Evolutionary conservation across 2,888 invertebrate species (phyloP), one percentile per base, ranked within the genome.

Genomic region (Melinopterus prodromus): DNA sequence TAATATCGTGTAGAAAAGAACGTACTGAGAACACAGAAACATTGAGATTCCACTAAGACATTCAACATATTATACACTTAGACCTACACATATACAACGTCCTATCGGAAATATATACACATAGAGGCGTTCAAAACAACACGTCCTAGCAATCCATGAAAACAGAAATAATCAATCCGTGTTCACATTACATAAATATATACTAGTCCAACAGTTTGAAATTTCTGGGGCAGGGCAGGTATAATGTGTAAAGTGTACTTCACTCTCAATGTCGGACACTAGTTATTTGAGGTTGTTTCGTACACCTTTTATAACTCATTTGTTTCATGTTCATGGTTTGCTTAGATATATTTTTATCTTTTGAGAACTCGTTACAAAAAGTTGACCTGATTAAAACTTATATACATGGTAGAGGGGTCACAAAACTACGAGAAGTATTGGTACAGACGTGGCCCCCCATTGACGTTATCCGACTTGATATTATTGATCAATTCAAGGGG

Each of bases 361-460:
- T 53, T 53, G 9, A 53, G 26, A 26, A 26, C 26, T 26, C 26
- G n/a, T n/a, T n/a, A 26, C 26, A 26, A 26, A 26, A 26, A 26
- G 53, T 53, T 53, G 53, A 53, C 53, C 53, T 12, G 7, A 53
- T 53, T 53, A 53, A 53, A 9, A 53, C 53, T 14, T 77, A 77
- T 79, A 53, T 77, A 77, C 77, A 77, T 12, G 69, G 35, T 15
- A 69, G 80, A 38, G 3, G 12, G 53, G 53, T 9, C 53, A 53
- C 53, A 53, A 1, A 79, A 81, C 84, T 87, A 91, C 85, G 91
- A 91, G 89, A 92, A 92, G 88, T 92, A 92, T 86, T 92, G 91
- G 86, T 92, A 92, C 84, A 91, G 90, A 82, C 91, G 91, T 82
- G 87, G 86, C 71, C 86, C 86, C 71, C 84, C 89, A 80, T 82